Conservation (phyloP, 1,140 invertebrate species). For the Zaprionus camerounensis region DNA sequence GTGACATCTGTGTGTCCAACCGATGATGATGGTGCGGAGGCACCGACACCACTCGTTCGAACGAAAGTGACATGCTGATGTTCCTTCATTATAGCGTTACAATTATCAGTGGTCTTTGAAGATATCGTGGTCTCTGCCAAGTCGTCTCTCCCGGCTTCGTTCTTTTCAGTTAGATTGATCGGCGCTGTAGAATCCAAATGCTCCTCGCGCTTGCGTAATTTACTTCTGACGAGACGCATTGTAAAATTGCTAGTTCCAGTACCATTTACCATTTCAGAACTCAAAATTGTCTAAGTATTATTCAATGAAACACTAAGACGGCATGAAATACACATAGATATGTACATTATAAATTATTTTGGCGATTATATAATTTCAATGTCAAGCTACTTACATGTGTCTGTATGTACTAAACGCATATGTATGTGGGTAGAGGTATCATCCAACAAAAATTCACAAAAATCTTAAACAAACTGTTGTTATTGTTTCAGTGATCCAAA, state of each 20-base stretch:
- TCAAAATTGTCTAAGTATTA: conserved; percentile 21
- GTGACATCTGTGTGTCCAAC: conserved; percentile 42
- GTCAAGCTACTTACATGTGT: conserved; percentile 3
- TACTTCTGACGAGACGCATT: conserved; percentile 94
- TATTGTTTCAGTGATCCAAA: conserved; percentile 9
- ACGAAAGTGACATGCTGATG: conserved; percentile 68
- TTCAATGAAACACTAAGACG: not conserved
- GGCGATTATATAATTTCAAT: conserved; percentile 39
- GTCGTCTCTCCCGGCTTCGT: not conserved
- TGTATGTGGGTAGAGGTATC: conserved; percentile 9
- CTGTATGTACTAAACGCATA: conserved; percentile 2
- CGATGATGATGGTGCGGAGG: conserved; percentile 25
- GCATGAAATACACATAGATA: not conserved
- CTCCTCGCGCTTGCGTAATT: conserved; percentile 92
- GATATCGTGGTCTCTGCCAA: conserved; percentile 25
- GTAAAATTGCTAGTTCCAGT: conserved; percentile 90
- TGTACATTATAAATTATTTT: conserved; percentile 2
- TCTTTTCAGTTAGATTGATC: conserved; percentile 86
- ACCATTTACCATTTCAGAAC: conserved; percentile 87
- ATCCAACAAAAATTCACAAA: conserved; percentile 15
- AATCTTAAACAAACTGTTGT: conserved; percentile 15
- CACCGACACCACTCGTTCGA: conserved; percentile 51
- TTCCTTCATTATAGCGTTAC: conserved; percentile 34
- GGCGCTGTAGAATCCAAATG: conserved; percentile 85
- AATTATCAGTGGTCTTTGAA: conserved; percentile 30